Evolutionary conservation across 2,797 vertebrate species (phyloP).

Genomic region (Fratercula arctica): DNA sequence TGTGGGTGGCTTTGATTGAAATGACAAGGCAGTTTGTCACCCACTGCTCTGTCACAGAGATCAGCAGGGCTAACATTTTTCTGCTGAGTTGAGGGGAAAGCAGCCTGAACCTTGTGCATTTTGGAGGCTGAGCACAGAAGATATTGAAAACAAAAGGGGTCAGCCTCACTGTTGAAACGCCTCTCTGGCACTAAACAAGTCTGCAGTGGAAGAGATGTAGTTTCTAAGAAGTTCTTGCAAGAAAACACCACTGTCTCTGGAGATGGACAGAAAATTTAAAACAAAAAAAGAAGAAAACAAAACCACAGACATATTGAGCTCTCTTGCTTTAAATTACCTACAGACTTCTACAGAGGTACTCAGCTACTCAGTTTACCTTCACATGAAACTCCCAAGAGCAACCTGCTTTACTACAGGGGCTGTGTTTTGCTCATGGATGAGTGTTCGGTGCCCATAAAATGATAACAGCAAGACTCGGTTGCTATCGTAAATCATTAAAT

Average conservation of each 20-base stretch:
- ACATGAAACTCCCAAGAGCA: neutral
- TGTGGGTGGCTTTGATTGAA: slow-evolving; percentile 70
- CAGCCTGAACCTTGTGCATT: neutral
- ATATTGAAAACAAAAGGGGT: neutral
- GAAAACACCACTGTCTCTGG: neutral
- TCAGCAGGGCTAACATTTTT: slow-evolving; percentile 43
- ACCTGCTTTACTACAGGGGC: neutral
- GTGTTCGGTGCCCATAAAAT: neutral
- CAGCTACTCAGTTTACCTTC: neutral
- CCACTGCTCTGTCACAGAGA: slow-evolving; percentile 9
- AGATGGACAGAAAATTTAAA: neutral
- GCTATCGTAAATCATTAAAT: neutral
- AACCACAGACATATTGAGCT: neutral
- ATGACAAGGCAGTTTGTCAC: slow-evolving; percentile 70
- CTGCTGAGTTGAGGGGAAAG: slow-evolving; percentile 66
- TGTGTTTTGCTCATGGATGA: neutral
- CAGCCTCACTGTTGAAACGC: neutral
- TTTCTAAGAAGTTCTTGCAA: neutral
- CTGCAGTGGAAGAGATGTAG: neutral
- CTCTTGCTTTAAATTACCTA: neutral
- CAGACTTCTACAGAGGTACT: neutral
- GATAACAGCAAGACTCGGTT: neutral
- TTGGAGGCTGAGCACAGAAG: neutral
- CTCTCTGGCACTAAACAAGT: neutral
- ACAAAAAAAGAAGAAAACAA: neutral